Evolutionary conservation across 1,140 invertebrate genomes (phyloP).

Genomic region (Telenomus remus): DNA sequence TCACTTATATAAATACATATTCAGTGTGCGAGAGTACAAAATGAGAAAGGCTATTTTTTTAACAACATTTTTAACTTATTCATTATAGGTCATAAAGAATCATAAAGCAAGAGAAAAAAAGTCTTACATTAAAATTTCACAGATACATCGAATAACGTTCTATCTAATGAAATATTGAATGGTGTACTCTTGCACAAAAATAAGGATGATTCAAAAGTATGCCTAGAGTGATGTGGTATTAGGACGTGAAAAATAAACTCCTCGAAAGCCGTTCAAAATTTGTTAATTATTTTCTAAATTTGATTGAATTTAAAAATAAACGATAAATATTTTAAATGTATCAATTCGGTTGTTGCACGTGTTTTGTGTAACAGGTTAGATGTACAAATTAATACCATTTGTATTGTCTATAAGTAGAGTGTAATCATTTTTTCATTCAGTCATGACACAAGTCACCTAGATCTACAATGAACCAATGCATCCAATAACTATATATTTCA

Average conservation of each 20-base stretch:
- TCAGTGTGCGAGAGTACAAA: too few species aligned
- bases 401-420: conserved; percentile 11
- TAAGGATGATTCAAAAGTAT: conserved; percentile 45
- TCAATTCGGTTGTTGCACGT: too few species aligned
- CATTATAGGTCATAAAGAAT: conserved; percentile 18
- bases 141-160: conserved; percentile 41
- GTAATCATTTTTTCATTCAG: conserved; percentile 36
- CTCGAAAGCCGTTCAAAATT: conserved; percentile 36
- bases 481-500: conserved; percentile 35
- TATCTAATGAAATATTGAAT: conserved; percentile 43
- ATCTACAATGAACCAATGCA: conserved; percentile 37
- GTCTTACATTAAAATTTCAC: conserved; percentile 34
- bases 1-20: too few species aligned
- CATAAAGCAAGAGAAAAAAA: conserved; percentile 46
- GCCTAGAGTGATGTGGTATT: conserved; percentile 7
- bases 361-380: too few species aligned
- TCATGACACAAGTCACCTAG: conserved; percentile 36
- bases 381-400: too few species aligned
- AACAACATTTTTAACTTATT: not conserved
- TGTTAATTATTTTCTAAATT: not conserved
- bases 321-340: too few species aligned
- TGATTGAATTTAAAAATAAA: too few species aligned
- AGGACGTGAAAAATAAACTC: conserved; percentile 40
- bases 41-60: too few species aligned
- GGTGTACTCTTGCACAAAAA: conserved; percentile 50